Base-by-base conservation (phyloP, 2,888 invertebrate genomes). In the Callosobruchus maculatus region DNA sequence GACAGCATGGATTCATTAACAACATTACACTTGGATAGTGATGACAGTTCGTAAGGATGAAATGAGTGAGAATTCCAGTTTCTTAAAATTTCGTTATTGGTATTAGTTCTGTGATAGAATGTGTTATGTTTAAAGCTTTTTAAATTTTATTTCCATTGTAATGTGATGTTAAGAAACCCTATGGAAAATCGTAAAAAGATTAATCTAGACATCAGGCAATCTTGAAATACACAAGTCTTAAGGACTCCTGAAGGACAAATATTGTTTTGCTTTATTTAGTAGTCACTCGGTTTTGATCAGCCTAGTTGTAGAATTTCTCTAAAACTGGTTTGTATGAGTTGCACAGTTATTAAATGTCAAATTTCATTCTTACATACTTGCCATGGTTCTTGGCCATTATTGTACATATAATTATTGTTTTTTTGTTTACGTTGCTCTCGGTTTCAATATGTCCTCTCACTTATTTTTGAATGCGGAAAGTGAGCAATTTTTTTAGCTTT, bases 1-100 rank as follows among this genome's bases (percentile, higher is more conserved):
- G 83, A 84, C 75, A 84, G 84, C 76, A 80, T 83, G 72, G 84
- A 84, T 74, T 83, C 83, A 20, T 78, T 84, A 70, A 78, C 79
- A 74, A 78, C 79, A 21, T 74, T 81, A 73, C 83, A 81, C 77
- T 78, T 83, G 71, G 82, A 82, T 73, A 81, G 77, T 49, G 82
- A 49, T 49, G 49, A 82, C 74, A 81, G 81, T 78, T 82, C 82
- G 75, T 80, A 76, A 78, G 13, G 7, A 18, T 49, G 13, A 49
- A 68, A 21, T 68, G 1, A 68, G 68, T 68, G 68, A 68, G 68
- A 68, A 68, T 68, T 21, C 49, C 49, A 49, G 49, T 49, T 49
- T 49, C 49, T 49, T 49, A 49, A 49, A 49, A 49, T 49, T 49
- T 75, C 74, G 75, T 74, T 73, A 74, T 74, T 77, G 75, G 77